Conservation (phyloP, 1,140 invertebrate species). For the Mercenaria mercenaria region DNA sequence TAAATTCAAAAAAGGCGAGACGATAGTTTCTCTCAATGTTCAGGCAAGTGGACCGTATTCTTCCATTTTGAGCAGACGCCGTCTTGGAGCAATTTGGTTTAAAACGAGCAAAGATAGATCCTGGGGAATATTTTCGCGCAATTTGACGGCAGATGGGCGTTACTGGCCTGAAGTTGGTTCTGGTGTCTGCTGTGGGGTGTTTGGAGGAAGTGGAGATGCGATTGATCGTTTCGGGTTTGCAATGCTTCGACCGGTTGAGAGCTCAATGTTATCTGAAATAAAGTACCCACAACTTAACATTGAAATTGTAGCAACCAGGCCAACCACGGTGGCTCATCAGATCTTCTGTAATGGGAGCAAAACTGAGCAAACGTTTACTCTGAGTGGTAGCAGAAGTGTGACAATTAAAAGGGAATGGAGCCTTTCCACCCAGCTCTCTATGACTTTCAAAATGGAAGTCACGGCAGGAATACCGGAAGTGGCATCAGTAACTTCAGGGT, state of each 20-base stretch:
- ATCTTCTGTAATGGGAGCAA: too few relatives aligned
- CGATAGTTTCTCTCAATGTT: not conserved
- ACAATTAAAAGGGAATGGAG: too few relatives aligned
- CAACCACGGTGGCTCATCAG: not conserved
- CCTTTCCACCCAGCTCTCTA: too few relatives aligned
- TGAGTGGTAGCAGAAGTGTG: too few relatives aligned
- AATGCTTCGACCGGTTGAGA: not conserved
- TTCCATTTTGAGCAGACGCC: not conserved
- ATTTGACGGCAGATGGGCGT: not conserved
- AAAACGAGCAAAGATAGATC: not conserved
- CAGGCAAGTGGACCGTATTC: not conserved
- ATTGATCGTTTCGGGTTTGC: not conserved
- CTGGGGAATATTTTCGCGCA: not conserved
- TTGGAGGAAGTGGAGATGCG: not conserved
- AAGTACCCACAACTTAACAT: not conserved
- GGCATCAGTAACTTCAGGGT: not conserved
- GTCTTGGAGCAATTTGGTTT: not conserved
- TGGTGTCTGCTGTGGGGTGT: not conserved
- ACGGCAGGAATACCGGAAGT: constrained; percentile 26
- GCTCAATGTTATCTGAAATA: not conserved
- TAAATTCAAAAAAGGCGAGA: not conserved
- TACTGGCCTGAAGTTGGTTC: constrained; percentile 5
- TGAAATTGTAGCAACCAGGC: not conserved
- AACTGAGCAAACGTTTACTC: too few relatives aligned
- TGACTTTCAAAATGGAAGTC: too few relatives aligned